Evolutionary conservation across 64 coral and sea anemone species (phyloP), one percentile per base, ranked within the genome.

Genomic region (Acropora tenuis): DNA sequence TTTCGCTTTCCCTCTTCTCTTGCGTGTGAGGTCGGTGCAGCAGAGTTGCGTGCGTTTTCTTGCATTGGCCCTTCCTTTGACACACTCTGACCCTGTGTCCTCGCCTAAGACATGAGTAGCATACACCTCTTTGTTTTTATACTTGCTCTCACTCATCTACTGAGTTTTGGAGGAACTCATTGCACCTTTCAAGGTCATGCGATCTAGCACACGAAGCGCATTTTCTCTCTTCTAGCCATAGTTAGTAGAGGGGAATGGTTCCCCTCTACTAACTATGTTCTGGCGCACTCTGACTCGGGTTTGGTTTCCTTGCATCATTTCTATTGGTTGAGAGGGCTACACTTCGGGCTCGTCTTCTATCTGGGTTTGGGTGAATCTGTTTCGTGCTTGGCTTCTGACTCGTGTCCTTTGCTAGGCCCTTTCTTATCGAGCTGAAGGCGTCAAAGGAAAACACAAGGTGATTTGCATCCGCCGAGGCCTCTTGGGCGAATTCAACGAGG

Each of bases 401-500:
- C 63, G 16, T 75, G 17, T 69, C 18, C 48, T 50, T 87, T 53
- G 75, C 84, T 20, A 87, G 66, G 40, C n/a, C 86, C 47, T 75
- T 88, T 47, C 72, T 88, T 76, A 47, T 75, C 11, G 72, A 49
- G 57, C n/a, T 88, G 17, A 88, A 72, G 4, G 86, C 72, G 40
- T 88, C 48, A 55, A 49, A 76, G 4, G 86, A 88, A 40, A 88
- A 88, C n/a, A 75, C 71, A 5, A 72, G 71, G n/a, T 77, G 74
- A 18, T 89, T 89, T 42, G 87, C 87, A 30, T 78, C 87, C 43
- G 46, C 46, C 3, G 87, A 78, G 1, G 87, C 87, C 1, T 89
- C 75, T 78, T 89, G 87, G 7, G 74, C 42, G 15, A 78, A 89
- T 11, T 89, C 50, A 1, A 73, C 69, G n/a, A 73, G 20, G n/a